Evolutionary conservation across 2,797 vertebrate species (phyloP), one percentile per base, ranked within the genome.

Genomic region (Anabacerthia variegaticeps): DNA sequence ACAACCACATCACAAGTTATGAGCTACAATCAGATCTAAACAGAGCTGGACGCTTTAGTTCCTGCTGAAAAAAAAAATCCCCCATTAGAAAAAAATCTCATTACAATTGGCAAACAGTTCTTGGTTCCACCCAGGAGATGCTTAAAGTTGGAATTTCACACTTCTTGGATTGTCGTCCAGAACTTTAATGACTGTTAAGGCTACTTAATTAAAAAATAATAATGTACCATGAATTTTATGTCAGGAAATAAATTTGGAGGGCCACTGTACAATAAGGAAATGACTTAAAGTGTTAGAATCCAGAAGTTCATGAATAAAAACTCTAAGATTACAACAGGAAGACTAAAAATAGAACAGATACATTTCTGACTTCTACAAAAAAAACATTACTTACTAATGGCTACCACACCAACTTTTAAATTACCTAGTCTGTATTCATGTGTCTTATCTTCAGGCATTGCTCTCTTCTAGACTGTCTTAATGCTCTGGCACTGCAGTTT

Each of bases 201-300:
- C 14, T 51, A 58, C 39, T 75, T 95, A 91, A 94, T 93, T 86
- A 75, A 89, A 94, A 91, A 81, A 59, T 71, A 93, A 41, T 28
- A 73, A 90, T 78, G 51, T 30, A 88, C 21, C 28, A 78, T 76
- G 20, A 90, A 82, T 81, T 95, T 88, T 86, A 75, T 59, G 36
- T 66, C 71, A 69, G 77, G 90, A 96, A 94, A 89, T 78, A 90
- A 80, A 34, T 75, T 89, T 85, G 75, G 81, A 92, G 72, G 48
- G 51, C 55, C 26, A 39, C 36, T 78, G 39, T 59, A 68, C 0
- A 16, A 68, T 52, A 83, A 71, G 71, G 88, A 94, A 96, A 91
- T 83, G 22, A 79, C 58, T 66, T 78, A 34, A 82, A 86, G 67
- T 74, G 74, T 82, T 88, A 77, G 48, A 88, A 71, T 73, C 49